A percentile compares a stretch with the other conserved stretches of the same genome.
phyloP scores from a whole-genome alignment of 2,113 vertebrate species.

The Saccopteryx leptura region DNA sequence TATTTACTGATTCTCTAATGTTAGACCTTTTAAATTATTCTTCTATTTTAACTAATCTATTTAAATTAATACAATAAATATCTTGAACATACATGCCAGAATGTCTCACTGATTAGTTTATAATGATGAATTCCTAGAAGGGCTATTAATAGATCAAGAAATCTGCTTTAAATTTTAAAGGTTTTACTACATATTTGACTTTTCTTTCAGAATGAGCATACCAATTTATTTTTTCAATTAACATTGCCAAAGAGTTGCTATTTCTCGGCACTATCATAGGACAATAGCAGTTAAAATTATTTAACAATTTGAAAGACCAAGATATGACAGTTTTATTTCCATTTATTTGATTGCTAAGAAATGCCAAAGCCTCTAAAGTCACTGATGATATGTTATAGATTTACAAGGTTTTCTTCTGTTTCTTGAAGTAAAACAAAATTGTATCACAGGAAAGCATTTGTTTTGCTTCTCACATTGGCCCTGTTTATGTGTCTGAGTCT shows the following conservation, averaged over 20 bases:
- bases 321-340: constrained; percentile 20
- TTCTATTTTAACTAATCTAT: constrained; percentile 24
- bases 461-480: background rate
- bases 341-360: constrained; percentile 43
- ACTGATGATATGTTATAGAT: background rate
- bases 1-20: background rate
- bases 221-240: constrained; percentile 52
- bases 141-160: constrained; percentile 5
- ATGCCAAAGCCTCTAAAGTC: background rate
- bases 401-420: background rate
- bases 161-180: constrained; percentile 27
- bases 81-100: background rate
- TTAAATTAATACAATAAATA: background rate
- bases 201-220: constrained; percentile 13
- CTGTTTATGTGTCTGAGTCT: background rate
- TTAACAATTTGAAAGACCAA: background rate
- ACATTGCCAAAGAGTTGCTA: background rate
- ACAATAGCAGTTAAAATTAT: constrained; percentile 28
- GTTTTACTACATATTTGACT: background rate
- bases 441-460: background rate
- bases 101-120: background rate
- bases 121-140: constrained; percentile 39
- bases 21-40: constrained; percentile 1
- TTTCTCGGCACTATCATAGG: background rate
- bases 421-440: constrained; percentile 29